Evolutionary conservation across 2,888 invertebrate genomes (phyloP), one percentile per base, ranked within the genome.

Genomic region (Ophioninae sp.): DNA sequence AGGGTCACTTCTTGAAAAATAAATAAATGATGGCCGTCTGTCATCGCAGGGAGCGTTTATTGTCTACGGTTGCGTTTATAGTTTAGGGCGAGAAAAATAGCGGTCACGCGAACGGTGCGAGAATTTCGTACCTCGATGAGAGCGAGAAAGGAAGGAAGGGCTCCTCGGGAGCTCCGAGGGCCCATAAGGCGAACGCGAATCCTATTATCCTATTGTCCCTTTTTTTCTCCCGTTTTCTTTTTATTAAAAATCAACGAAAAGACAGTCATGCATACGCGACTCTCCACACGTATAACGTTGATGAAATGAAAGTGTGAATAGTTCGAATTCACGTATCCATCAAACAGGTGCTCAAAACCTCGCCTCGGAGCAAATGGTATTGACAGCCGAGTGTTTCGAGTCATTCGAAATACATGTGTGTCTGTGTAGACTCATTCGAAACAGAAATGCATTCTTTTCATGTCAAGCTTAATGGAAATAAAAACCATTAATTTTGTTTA

Each of bases 321-420:
- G 72, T 73, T 71, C 44, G 17, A 30, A 58, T 51, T 41, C 30
- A 10, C 68, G 22, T 61, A 39, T 68, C 20, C 78, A 64, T 80
- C 78, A 85, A 87, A 85, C 90, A 90, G 90, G 87, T 88, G 89
- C 80, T 84, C 85, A 88, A 88, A 80, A 76, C 69, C 85, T 87
- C 85, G 86, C 30, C 30, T 30, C 30, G 30, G 3, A 30, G 30
- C 30, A 30, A 30, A 30, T 78, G 87, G 88, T 87, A 88, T 88
- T 85, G 84, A 84, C 82, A 80, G 85, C 85, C 72, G 59, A 39
- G 65, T 69, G 88, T 88, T 88, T 87, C 86, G 82, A n/a, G 81
- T 87, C 88, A 89, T 88, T 89, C 87, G 56, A 74, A 76, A 64
- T 37, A 10, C 65, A 65, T 58, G 63, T 22, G 22, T 59, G 41